Evolutionary conservation across 1,140 invertebrate species (phyloP).

Genomic region (Polyergus mexicanus): DNA sequence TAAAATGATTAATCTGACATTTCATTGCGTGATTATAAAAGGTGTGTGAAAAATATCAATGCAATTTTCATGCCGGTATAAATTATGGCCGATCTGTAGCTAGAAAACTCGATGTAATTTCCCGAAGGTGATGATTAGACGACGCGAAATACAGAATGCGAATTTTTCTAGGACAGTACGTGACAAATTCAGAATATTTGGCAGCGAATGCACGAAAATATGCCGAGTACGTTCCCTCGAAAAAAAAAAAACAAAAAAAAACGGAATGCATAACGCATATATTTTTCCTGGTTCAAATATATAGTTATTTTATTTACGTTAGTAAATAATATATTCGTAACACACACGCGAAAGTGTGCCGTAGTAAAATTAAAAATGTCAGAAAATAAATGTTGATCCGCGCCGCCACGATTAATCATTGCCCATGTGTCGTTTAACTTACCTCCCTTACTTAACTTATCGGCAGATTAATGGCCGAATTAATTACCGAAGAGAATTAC

Average conservation of each 20-base stretch:
- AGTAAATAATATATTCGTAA: constrained; percentile 2
- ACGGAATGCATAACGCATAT: background rate
- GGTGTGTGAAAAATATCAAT: constrained; percentile 64
- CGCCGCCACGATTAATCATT: constrained; percentile 23
- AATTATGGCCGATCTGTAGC: constrained; percentile 57
- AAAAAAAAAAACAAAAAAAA: too few relatives aligned
- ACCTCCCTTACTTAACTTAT: constrained; percentile 26
- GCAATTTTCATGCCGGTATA: constrained; percentile 58
- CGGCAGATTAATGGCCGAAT: constrained; percentile 40
- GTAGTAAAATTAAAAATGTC: background rate
- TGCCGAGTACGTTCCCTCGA: background rate
- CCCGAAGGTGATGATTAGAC: constrained; percentile 68
- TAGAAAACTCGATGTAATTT: constrained; percentile 70
- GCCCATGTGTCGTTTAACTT: background rate
- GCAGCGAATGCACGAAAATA: background rate
- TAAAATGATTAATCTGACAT: constrained; percentile 29
- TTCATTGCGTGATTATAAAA: constrained; percentile 58
- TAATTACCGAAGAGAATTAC: constrained; percentile 31
- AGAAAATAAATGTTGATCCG: constrained; percentile 15
- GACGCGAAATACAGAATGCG: constrained; percentile 48
- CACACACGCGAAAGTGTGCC: background rate
- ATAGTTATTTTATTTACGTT: background rate
- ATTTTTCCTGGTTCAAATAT: background rate
- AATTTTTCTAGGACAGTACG: constrained; percentile 50
- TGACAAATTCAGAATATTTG: constrained; percentile 40